Base-by-base conservation (phyloP, 1,140 invertebrate genomes). In the Rhynchophorus ferrugineus region DNA sequence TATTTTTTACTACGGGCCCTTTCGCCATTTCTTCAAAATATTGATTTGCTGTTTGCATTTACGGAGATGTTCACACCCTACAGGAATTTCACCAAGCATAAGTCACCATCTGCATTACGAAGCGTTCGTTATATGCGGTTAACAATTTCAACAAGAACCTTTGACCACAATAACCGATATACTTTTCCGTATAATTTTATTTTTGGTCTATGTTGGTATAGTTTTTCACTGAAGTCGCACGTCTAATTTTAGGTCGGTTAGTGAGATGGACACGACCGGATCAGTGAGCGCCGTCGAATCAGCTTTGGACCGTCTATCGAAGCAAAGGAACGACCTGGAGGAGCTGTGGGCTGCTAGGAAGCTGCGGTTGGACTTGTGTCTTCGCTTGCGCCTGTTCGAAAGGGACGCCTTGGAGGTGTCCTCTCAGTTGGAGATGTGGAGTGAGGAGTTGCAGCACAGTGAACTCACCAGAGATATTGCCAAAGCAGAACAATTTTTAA, bases 371-470 rank as follows among this genome's bases (percentile, higher is more conserved):
- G 94, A 98, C 67, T 78, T 97, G 13, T 94, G 91, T 58, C 73
- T 97, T 35, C 84, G 95, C 64, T 74, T 96, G 29, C 77, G 94
- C 35, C 82, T 95, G 19, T 98, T 97, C 69, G 94, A 98, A 71
- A 78, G 91, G 49, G 94, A 98, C 73, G 91, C 92, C n/a, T 74
- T 95, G 35, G 91, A 96, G 75, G 87, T 91, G 11, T 89, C 87
- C 1, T 88, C 87, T 1, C 91, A 95, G 62, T 71, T 96, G 44
- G 93, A 97, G 71, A 79, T 94, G 72, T 97, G 92, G 91, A 84
- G 87, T 1, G 90, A 94, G 63, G 91, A 97, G 66, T 66, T 94
- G 37, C 87, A 85, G 72, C 87, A 82, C 67, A 85, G 80, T 44
- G 91, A 88, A 71, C 81, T 84, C 41, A 86, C 81, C 44, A 78